These are phyloP conservation scores for Chalcosyrphus nemorum DNA, from an alignment of 2,888 invertebrate species.

Conservation along the genomic window DNA sequence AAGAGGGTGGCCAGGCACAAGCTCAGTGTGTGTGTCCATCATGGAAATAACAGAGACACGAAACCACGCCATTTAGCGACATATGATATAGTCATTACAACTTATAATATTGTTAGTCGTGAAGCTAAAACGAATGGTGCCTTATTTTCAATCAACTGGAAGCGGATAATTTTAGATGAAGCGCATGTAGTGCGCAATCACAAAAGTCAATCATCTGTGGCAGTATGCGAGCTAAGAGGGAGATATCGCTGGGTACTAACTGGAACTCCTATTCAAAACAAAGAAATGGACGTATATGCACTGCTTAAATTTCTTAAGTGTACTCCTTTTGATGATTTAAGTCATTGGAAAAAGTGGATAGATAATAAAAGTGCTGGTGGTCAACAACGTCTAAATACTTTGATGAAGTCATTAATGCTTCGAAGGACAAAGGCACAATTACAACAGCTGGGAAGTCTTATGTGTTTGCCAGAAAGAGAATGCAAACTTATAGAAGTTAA, in stretches of 20 bases:
- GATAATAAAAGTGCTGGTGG: slow-evolving; percentile 91
- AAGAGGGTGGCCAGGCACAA: slow-evolving; percentile 85
- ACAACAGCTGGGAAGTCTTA: slow-evolving; percentile 85
- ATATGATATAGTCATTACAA: slow-evolving; percentile 93
- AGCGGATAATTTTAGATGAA: slow-evolving; percentile 95
- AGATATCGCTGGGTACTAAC: slow-evolving; percentile 92
- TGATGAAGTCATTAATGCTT: slow-evolving; percentile 92
- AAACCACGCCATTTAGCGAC: slow-evolving; percentile 85
- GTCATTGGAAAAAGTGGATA: slow-evolving; percentile 96
- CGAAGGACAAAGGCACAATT: slow-evolving; percentile 93
- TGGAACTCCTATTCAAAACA: slow-evolving; percentile 98
- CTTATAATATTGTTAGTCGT: slow-evolving; percentile 89
- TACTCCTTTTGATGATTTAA: slow-evolving; percentile 93
- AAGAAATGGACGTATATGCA: slow-evolving; percentile 91
- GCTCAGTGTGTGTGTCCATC: slow-evolving; percentile 88
- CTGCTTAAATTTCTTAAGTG: slow-evolving; percentile 92
- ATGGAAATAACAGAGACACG: slow-evolving; percentile 89
- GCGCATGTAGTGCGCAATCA: slow-evolving; percentile 96
- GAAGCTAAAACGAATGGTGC: slow-evolving; percentile 85
- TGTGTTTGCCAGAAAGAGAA: slow-evolving; percentile 85
- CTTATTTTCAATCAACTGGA: slow-evolving; percentile 89
- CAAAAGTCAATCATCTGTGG: slow-evolving; percentile 88
- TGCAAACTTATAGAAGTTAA: slow-evolving; percentile 84
- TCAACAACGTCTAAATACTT: slow-evolving; percentile 90
- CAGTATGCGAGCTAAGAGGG: slow-evolving; percentile 84